These are phyloP conservation scores for Baronia brevicornis DNA, from an alignment of 2,888 invertebrate species.

Conservation along the genomic window DNA sequence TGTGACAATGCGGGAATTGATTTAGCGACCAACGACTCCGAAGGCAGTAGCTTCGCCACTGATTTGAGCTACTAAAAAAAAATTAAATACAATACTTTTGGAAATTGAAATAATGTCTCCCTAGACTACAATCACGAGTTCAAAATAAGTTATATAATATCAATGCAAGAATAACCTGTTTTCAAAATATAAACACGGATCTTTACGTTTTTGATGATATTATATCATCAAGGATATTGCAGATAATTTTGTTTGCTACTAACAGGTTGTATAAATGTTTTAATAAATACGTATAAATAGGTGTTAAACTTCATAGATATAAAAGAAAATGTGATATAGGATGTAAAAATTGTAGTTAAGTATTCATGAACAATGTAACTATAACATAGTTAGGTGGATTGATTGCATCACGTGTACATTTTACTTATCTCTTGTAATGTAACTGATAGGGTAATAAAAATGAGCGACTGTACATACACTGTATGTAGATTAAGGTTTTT, in stretches of 20 bases:
- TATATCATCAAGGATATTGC: constrained; percentile 5
- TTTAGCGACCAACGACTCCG: too few species aligned
- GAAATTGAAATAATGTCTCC: too few species aligned
- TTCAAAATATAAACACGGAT: neutral
- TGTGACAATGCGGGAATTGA: too few species aligned
- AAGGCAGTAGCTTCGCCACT: too few species aligned
- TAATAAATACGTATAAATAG: constrained; percentile 17
- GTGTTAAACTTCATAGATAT: constrained; percentile 40
- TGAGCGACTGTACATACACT: constrained; percentile 63
- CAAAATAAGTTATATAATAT: too few species aligned
- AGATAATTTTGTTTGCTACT: neutral
- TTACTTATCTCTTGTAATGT: constrained; percentile 41
- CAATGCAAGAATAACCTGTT: too few species aligned
- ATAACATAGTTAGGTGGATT: constrained; percentile 30
- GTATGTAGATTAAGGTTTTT: constrained; percentile 70
- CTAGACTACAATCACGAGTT: too few species aligned
- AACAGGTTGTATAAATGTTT: constrained; percentile 14
- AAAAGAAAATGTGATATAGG: constrained; percentile 74
- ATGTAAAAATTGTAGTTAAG: constrained; percentile 66
- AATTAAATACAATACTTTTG: too few species aligned
- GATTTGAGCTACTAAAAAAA: too few species aligned
- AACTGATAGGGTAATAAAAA: constrained; percentile 45
- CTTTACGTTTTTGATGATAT: constrained; percentile 3
- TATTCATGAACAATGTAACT: constrained; percentile 54
- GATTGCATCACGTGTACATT: constrained; percentile 42